Base-by-base conservation (phyloP, 53 echinoderm and acorn worm species). In the Mesocentrotus franciscanus region DNA sequence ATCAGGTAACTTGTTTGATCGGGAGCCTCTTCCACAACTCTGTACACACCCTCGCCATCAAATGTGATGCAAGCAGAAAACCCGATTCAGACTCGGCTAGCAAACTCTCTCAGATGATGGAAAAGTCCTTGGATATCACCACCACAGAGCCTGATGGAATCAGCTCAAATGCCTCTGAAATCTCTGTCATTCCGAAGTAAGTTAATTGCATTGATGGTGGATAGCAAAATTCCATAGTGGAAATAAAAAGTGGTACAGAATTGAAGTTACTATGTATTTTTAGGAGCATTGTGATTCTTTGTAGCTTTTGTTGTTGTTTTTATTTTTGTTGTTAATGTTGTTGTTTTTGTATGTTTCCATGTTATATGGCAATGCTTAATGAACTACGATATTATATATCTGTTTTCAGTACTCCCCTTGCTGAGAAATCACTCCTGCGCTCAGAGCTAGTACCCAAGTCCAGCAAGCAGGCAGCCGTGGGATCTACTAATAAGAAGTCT, bases 1-100 rank as follows among this genome's bases (percentile, higher is more conserved):
- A n/a, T 0, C 92, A 98, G 98, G 95, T 97, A 10, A 95, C 94
- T 71, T 99, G 99, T 90, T 72, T 99, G 42, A 72, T 97, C 1
- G 96, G 97, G 9, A 95, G 97, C 90, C 93, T 97, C n/a, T 99
- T 99, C 90, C 98, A 99, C 39, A 98, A 96, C 85, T 95, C 96
- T 71, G 96, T 98, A 10, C 96, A 98, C 57, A 90, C 97, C 30
- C 97, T 64, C 42, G 85, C 64, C 66, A 91, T 93, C 94, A 92
- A 32, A 32, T 95, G 71, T 90, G 95, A 71, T 93, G 81, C 29
- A 0, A 93, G 60, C 36, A 93, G 83, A 42, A 60, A 78, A 18
- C 18, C 33, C 7, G 26, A 49, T 61, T 33, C 56, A 8, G 71
- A 85, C 34, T 9, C 49, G 27, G 89, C 36, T 27, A 56, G 56